Evolutionary conservation across 2,888 invertebrate genomes (phyloP).

Genomic region (Eledona agricola): DNA sequence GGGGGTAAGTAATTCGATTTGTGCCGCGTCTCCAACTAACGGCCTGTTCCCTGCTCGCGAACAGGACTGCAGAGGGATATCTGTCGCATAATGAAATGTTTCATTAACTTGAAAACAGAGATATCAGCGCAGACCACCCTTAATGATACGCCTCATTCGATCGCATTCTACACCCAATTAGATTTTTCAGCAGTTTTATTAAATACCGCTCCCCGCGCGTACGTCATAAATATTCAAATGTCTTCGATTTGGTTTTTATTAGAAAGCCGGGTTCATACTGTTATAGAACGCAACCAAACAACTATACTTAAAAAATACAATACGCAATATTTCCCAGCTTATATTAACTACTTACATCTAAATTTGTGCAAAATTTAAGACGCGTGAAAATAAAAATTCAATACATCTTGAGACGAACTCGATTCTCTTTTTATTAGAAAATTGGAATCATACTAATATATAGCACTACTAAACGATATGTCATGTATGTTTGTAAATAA

Average conservation of each 20-base stretch:
- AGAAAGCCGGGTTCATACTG: constrained; percentile 8
- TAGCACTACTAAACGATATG: no score
- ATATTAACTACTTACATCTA: no score
- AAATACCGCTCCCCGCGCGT: constrained; percentile 6
- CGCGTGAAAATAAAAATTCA: no score
- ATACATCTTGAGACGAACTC: background rate
- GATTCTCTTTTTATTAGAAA: constrained; percentile 5
- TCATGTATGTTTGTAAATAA: no score
- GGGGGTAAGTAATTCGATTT: constrained; percentile 65
- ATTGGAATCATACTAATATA: constrained; percentile 8
- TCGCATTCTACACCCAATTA: constrained; percentile 38
- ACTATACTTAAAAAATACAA: no score
- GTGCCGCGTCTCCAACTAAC: constrained; percentile 49
- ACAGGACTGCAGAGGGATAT: constrained; percentile 48
- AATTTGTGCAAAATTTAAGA: no score
- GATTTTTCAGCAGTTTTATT: constrained; percentile 30
- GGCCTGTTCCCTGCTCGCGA: constrained; percentile 50
- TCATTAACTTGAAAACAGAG: constrained; percentile 58
- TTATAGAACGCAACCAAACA: no score
- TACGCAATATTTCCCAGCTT: no score
- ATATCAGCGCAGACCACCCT: constrained; percentile 44
- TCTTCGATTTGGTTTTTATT: background rate
- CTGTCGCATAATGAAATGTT: constrained; percentile 58
- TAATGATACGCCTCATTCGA: constrained; percentile 34
- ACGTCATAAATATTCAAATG: constrained; percentile 21